Evolutionary conservation across 2,888 invertebrate species (phyloP).

Genomic region (Drosophila cognata): DNA sequence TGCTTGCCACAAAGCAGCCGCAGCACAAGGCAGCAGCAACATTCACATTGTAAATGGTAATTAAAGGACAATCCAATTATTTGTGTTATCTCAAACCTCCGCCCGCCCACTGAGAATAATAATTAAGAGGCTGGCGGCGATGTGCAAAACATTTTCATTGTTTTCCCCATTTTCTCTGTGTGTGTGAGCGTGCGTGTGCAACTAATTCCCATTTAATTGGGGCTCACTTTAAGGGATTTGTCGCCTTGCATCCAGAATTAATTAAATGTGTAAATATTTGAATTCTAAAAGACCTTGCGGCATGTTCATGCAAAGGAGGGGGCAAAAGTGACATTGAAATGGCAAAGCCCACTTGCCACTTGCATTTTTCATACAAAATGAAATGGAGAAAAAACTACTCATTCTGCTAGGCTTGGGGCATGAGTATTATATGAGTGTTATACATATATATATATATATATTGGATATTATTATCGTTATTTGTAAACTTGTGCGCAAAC

Average conservation of each 20-base stretch:
- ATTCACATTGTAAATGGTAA: constrained; percentile 27
- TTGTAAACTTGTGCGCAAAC: constrained; percentile 35
- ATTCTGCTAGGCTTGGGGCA: background rate
- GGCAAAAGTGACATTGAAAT: constrained; percentile 12
- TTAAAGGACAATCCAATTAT: constrained; percentile 41
- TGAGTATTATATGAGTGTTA: background rate
- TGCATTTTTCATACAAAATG: background rate
- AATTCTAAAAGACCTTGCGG: constrained; percentile 32
- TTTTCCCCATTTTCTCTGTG: constrained; percentile 17
- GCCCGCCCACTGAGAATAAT: constrained; percentile 16
- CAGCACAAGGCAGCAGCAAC: background rate
- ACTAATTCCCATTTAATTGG: constrained; percentile 72
- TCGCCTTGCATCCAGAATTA: constrained; percentile 38
- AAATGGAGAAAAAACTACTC: background rate
- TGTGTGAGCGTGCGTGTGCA: constrained; percentile 17
- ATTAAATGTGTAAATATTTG: constrained; percentile 43
- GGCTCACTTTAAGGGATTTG: constrained; percentile 45
- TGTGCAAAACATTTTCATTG: constrained; percentile 39
- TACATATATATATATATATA: background rate
- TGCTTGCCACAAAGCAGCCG: background rate
- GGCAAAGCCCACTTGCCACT: background rate
- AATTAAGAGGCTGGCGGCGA: constrained; percentile 41
- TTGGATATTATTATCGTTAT: constrained; percentile 11
- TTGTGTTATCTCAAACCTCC: constrained; percentile 26
- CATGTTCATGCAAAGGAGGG: constrained; percentile 3